Evolutionary conservation across 1,140 invertebrate genomes (phyloP).

Genomic region (Diachasma alloeum): DNA sequence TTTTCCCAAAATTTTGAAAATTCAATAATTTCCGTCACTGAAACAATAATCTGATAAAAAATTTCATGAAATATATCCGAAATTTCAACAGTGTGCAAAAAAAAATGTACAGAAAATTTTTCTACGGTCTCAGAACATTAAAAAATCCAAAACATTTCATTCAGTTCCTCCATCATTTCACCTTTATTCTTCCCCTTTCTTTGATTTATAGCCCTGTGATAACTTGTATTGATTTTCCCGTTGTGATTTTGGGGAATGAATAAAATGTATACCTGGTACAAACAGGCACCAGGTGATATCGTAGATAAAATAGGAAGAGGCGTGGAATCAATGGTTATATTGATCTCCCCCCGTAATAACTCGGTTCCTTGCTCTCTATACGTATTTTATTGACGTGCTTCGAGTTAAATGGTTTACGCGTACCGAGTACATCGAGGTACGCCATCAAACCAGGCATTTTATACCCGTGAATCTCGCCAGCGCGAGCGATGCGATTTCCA

Average conservation of each 20-base stretch:
- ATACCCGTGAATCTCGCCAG: background rate
- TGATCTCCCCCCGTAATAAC: background rate
- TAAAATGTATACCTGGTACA: constrained; percentile 25
- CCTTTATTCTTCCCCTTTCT: background rate
- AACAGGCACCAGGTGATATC: constrained; percentile 30
- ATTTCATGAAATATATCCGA: too few species aligned
- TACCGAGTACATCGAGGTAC: constrained; percentile 12
- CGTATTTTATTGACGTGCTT: background rate
- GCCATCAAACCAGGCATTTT: background rate
- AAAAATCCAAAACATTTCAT: too few species aligned
- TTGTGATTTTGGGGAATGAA: background rate
- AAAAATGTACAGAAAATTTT: too few species aligned
- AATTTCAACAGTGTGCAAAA: too few species aligned
- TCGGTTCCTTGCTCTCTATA: background rate
- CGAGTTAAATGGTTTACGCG: background rate
- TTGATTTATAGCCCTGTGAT: background rate
- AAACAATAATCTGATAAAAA: too few species aligned
- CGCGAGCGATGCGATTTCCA: too few species aligned
- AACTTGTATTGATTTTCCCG: background rate
- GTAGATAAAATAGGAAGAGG: background rate
- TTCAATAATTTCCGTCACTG: too few species aligned
- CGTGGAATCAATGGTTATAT: constrained; percentile 9
- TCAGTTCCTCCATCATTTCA: too few species aligned
- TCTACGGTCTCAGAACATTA: too few species aligned
- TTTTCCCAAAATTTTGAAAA: too few species aligned